Percentiles rank a stretch among this genome's conserved stretches.
phyloP scores from a whole-genome alignment of 2,888 invertebrate genomes.

The Luperina nickerlii region DNA sequence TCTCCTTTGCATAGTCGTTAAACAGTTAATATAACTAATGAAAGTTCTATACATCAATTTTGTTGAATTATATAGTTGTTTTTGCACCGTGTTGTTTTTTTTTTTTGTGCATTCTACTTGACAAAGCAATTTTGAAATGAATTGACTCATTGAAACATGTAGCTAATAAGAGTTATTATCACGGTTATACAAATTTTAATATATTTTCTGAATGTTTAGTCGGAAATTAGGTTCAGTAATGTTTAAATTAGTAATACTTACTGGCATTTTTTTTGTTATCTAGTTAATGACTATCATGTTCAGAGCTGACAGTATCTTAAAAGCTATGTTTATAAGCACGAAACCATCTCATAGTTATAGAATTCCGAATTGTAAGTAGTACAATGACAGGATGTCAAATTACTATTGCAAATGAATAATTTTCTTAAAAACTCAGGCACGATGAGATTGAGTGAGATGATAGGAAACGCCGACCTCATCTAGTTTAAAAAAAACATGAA shows the following conservation, averaged over 20 bases:
- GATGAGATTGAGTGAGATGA: neutral
- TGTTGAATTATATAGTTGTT: conserved; percentile 43
- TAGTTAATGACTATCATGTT: neutral
- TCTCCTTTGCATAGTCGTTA: conserved; percentile 46
- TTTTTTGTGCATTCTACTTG: conserved; percentile 44
- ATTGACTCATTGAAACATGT: conserved; percentile 38
- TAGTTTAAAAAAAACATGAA: no score
- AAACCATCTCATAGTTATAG: conserved; percentile 5
- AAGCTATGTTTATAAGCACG: conserved; percentile 5
- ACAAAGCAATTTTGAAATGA: conserved; percentile 31
- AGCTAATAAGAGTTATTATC: conserved; percentile 47
- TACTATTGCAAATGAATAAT: conserved; percentile 4
- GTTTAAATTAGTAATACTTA: conserved; percentile 22
- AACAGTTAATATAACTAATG: neutral
- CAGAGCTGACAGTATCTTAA: neutral
- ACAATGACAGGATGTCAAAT: conserved; percentile 8
- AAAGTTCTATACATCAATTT: conserved; percentile 35
- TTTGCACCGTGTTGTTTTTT: conserved; percentile 44
- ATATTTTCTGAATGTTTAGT: conserved; percentile 45
- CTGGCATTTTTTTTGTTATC: neutral
- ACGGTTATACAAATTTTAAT: conserved; percentile 49
- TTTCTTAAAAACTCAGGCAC: neutral
- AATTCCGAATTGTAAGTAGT: conserved; percentile 6
- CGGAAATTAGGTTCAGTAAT: conserved; percentile 22
- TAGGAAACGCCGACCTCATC: no score